These are phyloP conservation scores for Cyclina sinensis DNA, from an alignment of 1,140 invertebrate genomes.

Conservation along the genomic window DNA sequence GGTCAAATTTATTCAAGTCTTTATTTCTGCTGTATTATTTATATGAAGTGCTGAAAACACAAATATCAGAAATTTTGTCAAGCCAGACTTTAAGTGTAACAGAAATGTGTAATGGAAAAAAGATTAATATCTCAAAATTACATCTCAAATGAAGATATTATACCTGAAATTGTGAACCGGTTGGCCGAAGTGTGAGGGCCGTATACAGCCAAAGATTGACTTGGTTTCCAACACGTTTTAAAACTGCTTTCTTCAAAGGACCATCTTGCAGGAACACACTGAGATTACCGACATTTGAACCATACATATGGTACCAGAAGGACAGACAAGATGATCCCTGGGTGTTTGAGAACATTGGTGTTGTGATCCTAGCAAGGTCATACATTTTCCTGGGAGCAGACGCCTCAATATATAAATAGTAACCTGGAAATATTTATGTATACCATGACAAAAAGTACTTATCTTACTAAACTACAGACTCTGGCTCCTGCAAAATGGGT, in stretches of 20 bases:
- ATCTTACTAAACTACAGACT: no score
- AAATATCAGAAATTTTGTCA: no score
- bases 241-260: constrained; percentile 59
- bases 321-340: constrained; percentile 75
- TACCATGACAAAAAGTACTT: no score
- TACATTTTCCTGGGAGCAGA: constrained; percentile 76
- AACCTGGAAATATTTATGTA: constrained; percentile 75
- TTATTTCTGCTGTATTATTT: no score
- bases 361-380: constrained; percentile 79
- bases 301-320: constrained; percentile 94
- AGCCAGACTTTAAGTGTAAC: no score
- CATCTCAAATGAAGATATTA: background rate
- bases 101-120: no score
- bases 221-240: constrained; percentile 74
- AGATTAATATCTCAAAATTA: no score
- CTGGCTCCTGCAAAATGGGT: no score
- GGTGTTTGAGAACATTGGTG: constrained; percentile 61
- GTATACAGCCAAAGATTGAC: constrained; percentile 82
- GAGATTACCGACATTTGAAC: constrained; percentile 84
- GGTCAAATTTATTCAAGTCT: no score
- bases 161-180: constrained; percentile 7
- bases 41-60: no score
- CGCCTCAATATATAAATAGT: constrained; percentile 85
- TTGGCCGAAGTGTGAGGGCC: constrained; percentile 69
- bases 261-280: constrained; percentile 76